Evolutionary conservation across 2,797 vertebrate species (phyloP).

Genomic region (Gallinago nigripennis): DNA sequence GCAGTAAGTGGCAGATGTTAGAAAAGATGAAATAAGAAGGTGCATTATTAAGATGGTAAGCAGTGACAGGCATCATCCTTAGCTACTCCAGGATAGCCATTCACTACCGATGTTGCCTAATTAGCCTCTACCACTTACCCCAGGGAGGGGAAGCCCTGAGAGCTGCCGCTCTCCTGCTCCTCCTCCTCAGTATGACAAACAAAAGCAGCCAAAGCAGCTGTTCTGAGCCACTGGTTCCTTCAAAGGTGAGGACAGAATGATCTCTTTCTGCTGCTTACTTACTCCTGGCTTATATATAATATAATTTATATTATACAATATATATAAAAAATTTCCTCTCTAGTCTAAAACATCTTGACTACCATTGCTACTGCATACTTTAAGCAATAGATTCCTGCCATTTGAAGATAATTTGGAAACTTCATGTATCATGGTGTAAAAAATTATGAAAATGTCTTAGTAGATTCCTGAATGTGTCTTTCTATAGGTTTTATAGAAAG

Average conservation of each 20-base stretch:
- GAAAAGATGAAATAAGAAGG: not conserved
- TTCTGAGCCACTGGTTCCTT: not conserved
- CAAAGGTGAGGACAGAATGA: not conserved
- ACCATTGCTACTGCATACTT: not conserved
- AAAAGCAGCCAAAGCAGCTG: conserved; percentile 24
- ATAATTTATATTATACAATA: not conserved
- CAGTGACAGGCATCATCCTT: not conserved
- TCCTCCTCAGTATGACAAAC: not conserved
- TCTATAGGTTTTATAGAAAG: not conserved
- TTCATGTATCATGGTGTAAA: not conserved
- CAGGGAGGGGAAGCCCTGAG: conserved; percentile 1
- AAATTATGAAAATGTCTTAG: not conserved
- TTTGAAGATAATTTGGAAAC: not conserved
- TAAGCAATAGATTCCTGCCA: not conserved
- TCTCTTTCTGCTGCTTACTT: not conserved
- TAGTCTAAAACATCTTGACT: not conserved
- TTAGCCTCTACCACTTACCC: conserved; percentile 1
- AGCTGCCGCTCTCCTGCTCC: not conserved
- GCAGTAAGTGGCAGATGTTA: not conserved
- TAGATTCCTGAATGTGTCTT: not conserved
- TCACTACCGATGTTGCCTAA: not conserved
- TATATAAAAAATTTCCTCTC: not conserved
- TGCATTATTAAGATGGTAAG: not conserved
- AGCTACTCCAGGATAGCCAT: not conserved
- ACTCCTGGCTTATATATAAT: not conserved